phyloP scores from a whole-genome alignment of 2,888 invertebrate species.

The Strigamia maritima region DNA sequence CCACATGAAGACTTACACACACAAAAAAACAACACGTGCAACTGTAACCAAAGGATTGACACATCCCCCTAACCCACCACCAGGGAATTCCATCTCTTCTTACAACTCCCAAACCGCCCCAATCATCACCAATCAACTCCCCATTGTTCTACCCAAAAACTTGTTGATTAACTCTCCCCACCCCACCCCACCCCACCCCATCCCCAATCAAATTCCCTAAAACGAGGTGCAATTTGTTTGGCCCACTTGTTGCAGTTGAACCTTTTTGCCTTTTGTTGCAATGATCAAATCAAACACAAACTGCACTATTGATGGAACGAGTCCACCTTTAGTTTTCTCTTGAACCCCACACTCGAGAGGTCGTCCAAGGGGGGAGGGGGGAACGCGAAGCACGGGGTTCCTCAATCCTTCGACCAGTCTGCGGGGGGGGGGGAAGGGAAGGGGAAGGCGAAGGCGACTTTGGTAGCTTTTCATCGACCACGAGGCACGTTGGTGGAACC shows the following conservation, averaged over 20 bases:
- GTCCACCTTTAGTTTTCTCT: conserved; percentile 11
- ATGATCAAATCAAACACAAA: conserved; percentile 7
- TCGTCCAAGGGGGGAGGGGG: neutral
- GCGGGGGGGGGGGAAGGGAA: neutral
- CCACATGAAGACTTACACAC: too few species aligned
- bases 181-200: neutral
- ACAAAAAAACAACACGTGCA: too few species aligned
- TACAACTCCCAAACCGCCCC: neutral
- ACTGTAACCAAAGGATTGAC: too few species aligned
- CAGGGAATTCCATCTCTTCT: too few species aligned
- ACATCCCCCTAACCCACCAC: too few species aligned
- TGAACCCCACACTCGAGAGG: conserved; percentile 23
- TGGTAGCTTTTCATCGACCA: neutral
- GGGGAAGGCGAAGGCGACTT: neutral
- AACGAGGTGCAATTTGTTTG: neutral
- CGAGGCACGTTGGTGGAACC: conserved; percentile 11
- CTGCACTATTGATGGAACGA: neutral
- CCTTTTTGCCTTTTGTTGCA: neutral
- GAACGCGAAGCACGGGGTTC: neutral
- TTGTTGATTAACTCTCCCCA: neutral
- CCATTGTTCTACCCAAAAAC: neutral
- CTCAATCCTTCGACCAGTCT: neutral
- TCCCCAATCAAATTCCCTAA: neutral
- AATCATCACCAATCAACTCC: neutral
- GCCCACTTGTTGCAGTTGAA: conserved; percentile 7